Evolutionary conservation across 2,888 invertebrate species (phyloP).

Genomic region (Aleiodes leptofemur): DNA sequence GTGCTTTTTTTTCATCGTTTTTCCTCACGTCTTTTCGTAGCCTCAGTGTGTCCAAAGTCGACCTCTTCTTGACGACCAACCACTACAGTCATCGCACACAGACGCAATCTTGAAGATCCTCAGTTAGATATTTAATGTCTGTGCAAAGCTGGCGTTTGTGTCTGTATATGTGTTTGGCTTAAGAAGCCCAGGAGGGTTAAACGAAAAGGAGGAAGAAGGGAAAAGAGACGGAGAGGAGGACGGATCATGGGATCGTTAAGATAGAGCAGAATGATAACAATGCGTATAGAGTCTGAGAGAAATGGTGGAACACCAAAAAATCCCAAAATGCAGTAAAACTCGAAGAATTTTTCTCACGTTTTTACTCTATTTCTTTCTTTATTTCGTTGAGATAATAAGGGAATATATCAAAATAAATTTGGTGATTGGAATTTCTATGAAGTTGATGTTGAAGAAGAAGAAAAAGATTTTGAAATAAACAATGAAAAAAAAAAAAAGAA

Average conservation of each 20-base stretch:
- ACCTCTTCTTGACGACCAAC: conserved; percentile 42
- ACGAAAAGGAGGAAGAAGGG: conserved; percentile 58
- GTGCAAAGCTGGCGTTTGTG: conserved; percentile 46
- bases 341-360: conserved; percentile 16
- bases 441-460: neutral
- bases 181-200: conserved; percentile 8
- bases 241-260: conserved; percentile 67
- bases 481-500: conserved; percentile 18
- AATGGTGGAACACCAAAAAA: conserved; percentile 36
- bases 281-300: neutral
- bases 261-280: conserved; percentile 63
- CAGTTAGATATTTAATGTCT: conserved; percentile 31
- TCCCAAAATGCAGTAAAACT: conserved; percentile 44
- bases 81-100: conserved; percentile 9
- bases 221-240: conserved; percentile 60
- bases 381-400: conserved; percentile 8
- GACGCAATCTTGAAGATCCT: conserved; percentile 9
- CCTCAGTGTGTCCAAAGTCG: conserved; percentile 48
- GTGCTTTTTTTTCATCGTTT: conserved; percentile 46
- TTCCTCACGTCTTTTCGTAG: conserved; percentile 53
- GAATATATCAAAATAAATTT: neutral
- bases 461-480: conserved; percentile 2
- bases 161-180: conserved; percentile 12
- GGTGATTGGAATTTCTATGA: conserved; percentile 23
- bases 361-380: too few relatives aligned